phyloP scores from a whole-genome alignment of 2,113 vertebrate species.

The Eurypyga helias region DNA sequence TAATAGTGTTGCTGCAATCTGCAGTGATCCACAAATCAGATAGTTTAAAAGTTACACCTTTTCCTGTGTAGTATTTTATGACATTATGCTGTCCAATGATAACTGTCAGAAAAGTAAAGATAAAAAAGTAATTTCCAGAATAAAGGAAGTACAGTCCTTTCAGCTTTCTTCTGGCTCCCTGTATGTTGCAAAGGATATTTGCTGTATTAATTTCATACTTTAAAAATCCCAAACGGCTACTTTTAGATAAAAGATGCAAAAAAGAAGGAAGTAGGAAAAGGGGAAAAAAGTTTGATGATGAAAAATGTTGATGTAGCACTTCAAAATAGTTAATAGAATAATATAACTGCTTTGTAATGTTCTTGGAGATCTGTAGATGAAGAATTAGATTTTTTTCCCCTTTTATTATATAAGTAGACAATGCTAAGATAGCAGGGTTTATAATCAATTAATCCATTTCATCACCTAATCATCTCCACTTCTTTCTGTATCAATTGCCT shows the following conservation, averaged over 20 bases:
- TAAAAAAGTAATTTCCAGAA: background rate
- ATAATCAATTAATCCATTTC: background rate
- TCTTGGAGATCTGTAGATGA: background rate
- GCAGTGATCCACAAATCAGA: background rate
- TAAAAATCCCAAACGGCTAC: accelerated
- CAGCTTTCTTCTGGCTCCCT: background rate
- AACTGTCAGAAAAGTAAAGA: background rate
- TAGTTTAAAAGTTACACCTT: background rate
- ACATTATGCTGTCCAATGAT: background rate
- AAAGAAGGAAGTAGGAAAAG: background rate
- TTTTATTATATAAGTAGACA: background rate
- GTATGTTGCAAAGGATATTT: background rate
- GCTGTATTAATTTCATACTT: background rate
- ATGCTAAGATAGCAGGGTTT: background rate
- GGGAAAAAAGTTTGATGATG: background rate
- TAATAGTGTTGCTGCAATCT: background rate
- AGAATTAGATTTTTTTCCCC: background rate
- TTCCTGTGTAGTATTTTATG: background rate
- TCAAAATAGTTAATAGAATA: background rate
- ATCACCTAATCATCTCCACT: background rate
- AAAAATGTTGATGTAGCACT: background rate
- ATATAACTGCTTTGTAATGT: background rate
- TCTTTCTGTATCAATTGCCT: background rate
- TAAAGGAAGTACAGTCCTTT: background rate
- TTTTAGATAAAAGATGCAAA: background rate